Conservation (phyloP, 92 coral and sea anemone species). For the Porites lobata region DNA sequence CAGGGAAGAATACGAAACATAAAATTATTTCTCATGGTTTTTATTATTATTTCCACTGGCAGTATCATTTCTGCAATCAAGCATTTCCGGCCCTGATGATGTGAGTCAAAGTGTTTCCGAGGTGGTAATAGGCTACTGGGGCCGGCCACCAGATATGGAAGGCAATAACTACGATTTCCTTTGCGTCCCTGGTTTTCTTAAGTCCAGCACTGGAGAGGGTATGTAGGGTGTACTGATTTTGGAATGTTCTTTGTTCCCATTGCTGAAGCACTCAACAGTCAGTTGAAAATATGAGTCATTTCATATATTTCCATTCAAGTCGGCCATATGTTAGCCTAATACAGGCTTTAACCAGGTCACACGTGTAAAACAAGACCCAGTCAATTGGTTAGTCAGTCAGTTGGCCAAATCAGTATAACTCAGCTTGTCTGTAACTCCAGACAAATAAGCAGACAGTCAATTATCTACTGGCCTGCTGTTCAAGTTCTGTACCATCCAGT, state of each 20-base stretch:
- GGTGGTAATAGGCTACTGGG: conserved; percentile 65
- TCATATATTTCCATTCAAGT: no score
- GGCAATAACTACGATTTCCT: conserved; percentile 29
- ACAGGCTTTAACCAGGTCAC: no score
- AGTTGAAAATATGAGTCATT: no score
- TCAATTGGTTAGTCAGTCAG: not conserved
- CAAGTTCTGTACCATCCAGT: not conserved
- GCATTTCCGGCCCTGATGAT: not conserved
- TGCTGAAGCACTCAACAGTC: not conserved
- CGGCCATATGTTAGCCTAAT: no score
- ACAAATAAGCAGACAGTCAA: not conserved
- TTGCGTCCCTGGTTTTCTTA: conserved; percentile 63
- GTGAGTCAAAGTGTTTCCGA: not conserved
- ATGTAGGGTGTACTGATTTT: not conserved
- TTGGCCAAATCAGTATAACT: no score
- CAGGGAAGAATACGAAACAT: not conserved
- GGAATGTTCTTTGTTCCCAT: not conserved
- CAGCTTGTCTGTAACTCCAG: no score
- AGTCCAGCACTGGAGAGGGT: conserved; percentile 59
- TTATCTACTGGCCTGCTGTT: no score
- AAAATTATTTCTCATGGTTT: no score
- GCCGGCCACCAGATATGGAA: conserved; percentile 27
- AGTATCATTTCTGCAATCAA: conserved; percentile 15
- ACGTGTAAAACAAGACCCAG: not conserved
- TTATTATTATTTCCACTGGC: not conserved